phyloP scores from a whole-genome alignment of 2,888 invertebrate genomes.

The Cenopis cana region DNA sequence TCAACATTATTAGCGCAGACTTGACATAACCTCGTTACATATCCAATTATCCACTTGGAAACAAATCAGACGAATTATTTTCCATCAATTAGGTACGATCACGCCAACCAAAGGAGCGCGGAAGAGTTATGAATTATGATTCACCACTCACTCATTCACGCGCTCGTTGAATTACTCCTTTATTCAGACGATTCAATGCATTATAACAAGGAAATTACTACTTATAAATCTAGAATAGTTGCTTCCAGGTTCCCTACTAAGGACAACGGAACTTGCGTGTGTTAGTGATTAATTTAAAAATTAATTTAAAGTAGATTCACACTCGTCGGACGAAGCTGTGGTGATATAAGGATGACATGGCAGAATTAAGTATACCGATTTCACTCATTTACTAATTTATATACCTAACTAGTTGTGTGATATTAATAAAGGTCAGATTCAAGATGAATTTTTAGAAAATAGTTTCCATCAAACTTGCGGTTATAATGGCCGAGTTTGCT shows the following conservation, averaged over 20 bases:
- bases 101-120: constrained; percentile 21
- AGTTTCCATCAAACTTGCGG: too few relatives aligned
- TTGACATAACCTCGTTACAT: not conserved
- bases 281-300: too few relatives aligned
- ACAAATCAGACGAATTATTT: constrained; percentile 6
- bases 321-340: too few relatives aligned
- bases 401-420: too few relatives aligned
- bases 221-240: not conserved
- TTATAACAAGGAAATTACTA: not conserved
- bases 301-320: not conserved
- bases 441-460: too few relatives aligned
- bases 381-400: too few relatives aligned
- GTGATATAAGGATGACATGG: too few relatives aligned
- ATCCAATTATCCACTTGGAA: constrained; percentile 5
- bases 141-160: constrained; percentile 22
- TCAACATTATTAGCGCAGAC: not conserved
- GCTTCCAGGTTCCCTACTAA: not conserved
- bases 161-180: not conserved
- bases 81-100: constrained; percentile 10
- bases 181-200: not conserved
- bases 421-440: too few relatives aligned
- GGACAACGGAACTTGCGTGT: not conserved
- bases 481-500: too few relatives aligned
- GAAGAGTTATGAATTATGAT: constrained; percentile 18
- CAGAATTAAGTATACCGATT: too few relatives aligned